Base-by-base conservation (phyloP, 1,140 invertebrate species). In the Brachionus angularis region DNA sequence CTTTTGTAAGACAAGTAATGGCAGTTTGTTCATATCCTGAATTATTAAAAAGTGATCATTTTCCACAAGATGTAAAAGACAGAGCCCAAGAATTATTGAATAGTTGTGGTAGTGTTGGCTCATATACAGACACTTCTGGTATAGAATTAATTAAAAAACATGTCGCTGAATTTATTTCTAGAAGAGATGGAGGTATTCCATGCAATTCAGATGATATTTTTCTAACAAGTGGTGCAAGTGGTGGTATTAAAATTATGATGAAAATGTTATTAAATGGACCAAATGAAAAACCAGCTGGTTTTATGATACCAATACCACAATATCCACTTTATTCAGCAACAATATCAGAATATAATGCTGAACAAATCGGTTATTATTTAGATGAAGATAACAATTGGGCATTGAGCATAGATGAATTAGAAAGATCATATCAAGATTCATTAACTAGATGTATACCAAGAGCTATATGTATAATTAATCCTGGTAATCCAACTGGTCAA, bases 261-360 rank as follows among this genome's bases (percentile, higher is more conserved):
- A 34, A 67, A 50, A 46, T 67, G 44, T 84, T 91, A 73, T 86
- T 87, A 75, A 78, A 85, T 12, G 75, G 77, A 7, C 77, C 86
- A 21, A 75, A 81, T 53, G 85, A 85, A 34, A 71, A 42, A 36
- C 49, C 49, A 58, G 27, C 69, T 8, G 69, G 69, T n/a, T 50
- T 71, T 47, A 88, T 98, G 89, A 89, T 98, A 73, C 95, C 96
- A 0, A 97, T 97, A 78, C 96, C 96, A 0, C 94, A 98, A 79
- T 99, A 98, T 84, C 96, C 96, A 14, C 82, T 98, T 0, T 98
- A 98, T 82, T 94, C 93, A 1, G 95, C 96, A 1, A 90, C 92
- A 0, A 83, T 97, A 23, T 89, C 80, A 23, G 80, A 83, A 73
- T 81, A 80, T 67, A 47, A 31, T 44, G 62, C 62, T 67, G 42